Evolutionary conservation across 2,888 invertebrate species (phyloP), one percentile per base, ranked within the genome.

Genomic region (Disparrhopalites patrizii): DNA sequence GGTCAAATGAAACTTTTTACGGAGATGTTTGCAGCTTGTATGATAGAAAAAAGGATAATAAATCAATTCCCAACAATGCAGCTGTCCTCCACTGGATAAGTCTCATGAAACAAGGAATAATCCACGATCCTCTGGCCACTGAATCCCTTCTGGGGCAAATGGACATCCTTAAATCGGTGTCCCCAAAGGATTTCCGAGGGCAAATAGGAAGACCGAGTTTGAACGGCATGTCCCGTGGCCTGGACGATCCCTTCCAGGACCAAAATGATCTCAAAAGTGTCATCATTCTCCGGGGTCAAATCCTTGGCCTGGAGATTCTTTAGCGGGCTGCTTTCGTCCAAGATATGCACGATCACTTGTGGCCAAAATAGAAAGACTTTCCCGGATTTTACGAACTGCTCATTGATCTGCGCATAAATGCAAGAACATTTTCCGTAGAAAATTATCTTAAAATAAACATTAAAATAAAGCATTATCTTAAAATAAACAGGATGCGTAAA

Each of bases 291-390:
- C 70, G 86, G 84, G 47, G 91, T 83, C 77, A 96, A 84, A 38
- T 73, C 66, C 30, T 90, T 87, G 0, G 94, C 92, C 1, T 92
- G 90, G 79, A 96, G 84, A 72, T 87, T 85, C 80, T 88, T 96
- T 27, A 99, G 85, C 0, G 98, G 98, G 75, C 94, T 94, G 40
- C 77, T 74, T 61, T 81, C 85, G 78, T 93, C 89, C 74, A 99
- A 96, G 68, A 85, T 85, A 78, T 99, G 98, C n/a, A 93, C 89
- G 25, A 96, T 88, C 5, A 92, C 90, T 77, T 93, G 87, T 0
- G 99, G 98, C 98, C 98, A 99, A 69, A 98, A 89, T 77, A 98
- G 90, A 80, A 99, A 94, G 7, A 96, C 83, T 73, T 88, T 85
- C 7, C 93, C 89, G 23, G 69, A 63, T 52, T 69, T 73, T 62